Evolutionary conservation across 1,140 invertebrate species (phyloP).

Genomic region (Acromyrmex heyeri): DNA sequence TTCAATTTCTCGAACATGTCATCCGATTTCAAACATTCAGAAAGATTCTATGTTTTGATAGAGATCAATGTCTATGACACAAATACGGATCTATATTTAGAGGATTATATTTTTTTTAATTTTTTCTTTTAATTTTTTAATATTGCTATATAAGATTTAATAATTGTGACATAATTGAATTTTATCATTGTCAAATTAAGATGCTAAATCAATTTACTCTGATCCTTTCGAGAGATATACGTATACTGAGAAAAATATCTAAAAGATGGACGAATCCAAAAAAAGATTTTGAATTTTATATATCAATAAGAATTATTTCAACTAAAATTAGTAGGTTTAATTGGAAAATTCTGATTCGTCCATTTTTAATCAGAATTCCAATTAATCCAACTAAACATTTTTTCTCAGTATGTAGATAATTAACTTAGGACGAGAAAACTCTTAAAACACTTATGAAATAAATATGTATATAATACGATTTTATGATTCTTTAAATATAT

Average conservation of each 20-base stretch:
- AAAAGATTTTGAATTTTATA: too few relatives aligned
- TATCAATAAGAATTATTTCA: too few relatives aligned
- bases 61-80: not conserved
- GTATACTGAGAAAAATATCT: too few relatives aligned
- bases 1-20: not conserved
- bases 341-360: too few relatives aligned
- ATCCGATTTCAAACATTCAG: not conserved
- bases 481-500: not conserved
- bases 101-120: too few relatives aligned
- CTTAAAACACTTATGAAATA: not conserved
- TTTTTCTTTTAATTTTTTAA: not conserved
- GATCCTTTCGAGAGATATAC: not conserved
- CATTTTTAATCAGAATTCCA: too few relatives aligned
- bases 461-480: not conserved
- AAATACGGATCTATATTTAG: not conserved
- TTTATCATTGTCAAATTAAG: not conserved
- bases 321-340: too few relatives aligned
- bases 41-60: not conserved
- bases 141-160: not conserved
- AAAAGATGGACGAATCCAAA: too few relatives aligned
- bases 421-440: not conserved
- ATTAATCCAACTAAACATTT: too few relatives aligned
- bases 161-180: not conserved
- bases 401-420: not conserved
- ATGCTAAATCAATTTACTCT: not conserved